These are phyloP conservation scores for Pteropus rufus DNA, from an alignment of 2,797 vertebrate species.

Conservation along the genomic window DNA sequence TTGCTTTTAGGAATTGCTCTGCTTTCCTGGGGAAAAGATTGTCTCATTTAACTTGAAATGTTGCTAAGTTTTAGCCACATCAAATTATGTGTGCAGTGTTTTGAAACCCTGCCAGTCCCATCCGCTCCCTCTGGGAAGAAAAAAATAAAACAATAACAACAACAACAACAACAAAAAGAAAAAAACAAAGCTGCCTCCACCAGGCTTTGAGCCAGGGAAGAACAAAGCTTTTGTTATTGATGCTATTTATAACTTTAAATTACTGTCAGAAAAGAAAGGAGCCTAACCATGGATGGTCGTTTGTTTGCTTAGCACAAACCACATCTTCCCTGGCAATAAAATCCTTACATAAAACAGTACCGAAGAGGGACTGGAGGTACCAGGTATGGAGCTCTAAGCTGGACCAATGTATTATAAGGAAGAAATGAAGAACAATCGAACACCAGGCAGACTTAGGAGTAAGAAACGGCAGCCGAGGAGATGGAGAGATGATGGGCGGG, in stretches of 20 bases:
- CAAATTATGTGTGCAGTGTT: not conserved
- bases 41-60: not conserved
- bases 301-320: not conserved
- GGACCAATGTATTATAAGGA: not conserved
- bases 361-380: not conserved
- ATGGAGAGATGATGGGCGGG: accelerated
- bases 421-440: not conserved
- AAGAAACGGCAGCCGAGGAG: not conserved
- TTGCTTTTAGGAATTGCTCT: not conserved
- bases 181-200: not conserved
- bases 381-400: not conserved
- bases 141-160: not conserved
- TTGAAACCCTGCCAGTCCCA: not conserved
- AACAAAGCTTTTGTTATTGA: not conserved
- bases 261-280: not conserved
- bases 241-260: not conserved
- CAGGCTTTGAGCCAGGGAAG: not conserved
- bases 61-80: not conserved
- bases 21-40: not conserved
- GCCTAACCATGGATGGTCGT: not conserved
- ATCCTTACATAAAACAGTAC: not conserved
- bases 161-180: not conserved
- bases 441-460: not conserved
- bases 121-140: not conserved
- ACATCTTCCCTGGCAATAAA: not conserved